A percentile compares a stretch with the other conserved stretches of the same genome.
Conservation (phyloP, 2,797 vertebrate species). For the Alfaro cultratus region DNA sequence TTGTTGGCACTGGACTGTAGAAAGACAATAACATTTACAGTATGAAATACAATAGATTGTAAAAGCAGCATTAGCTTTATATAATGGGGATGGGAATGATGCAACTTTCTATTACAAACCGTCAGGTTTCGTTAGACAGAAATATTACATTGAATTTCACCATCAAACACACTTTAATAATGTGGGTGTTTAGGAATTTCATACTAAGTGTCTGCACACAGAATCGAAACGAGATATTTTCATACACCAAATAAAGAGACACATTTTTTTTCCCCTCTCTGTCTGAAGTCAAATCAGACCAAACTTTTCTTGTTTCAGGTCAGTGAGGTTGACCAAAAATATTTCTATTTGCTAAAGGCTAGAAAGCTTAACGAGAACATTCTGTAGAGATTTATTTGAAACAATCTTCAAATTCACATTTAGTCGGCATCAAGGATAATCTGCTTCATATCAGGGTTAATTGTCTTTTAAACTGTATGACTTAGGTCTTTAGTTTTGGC, state of each 20-base stretch:
- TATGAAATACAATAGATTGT: constrained; percentile 1
- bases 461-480: no score
- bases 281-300: no score
- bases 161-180: not conserved
- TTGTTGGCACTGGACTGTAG: constrained; percentile 93
- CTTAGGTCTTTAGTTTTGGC: no score
- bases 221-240: not conserved
- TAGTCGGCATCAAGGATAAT: no score
- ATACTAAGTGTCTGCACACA: not conserved
- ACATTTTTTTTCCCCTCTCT: no score
- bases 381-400: no score
- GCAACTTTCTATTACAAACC: not conserved
- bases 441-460: no score
- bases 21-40: constrained; percentile 21
- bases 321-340: not conserved
- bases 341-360: no score
- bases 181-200: not conserved
- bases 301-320: not conserved
- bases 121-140: not conserved
- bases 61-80: not conserved
- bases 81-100: not conserved
- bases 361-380: no score
- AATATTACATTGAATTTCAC: not conserved
- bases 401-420: no score
- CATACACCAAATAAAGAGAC: not conserved